Base-by-base conservation (phyloP, 1,140 invertebrate genomes). In the Eulimnadia texana region DNA sequence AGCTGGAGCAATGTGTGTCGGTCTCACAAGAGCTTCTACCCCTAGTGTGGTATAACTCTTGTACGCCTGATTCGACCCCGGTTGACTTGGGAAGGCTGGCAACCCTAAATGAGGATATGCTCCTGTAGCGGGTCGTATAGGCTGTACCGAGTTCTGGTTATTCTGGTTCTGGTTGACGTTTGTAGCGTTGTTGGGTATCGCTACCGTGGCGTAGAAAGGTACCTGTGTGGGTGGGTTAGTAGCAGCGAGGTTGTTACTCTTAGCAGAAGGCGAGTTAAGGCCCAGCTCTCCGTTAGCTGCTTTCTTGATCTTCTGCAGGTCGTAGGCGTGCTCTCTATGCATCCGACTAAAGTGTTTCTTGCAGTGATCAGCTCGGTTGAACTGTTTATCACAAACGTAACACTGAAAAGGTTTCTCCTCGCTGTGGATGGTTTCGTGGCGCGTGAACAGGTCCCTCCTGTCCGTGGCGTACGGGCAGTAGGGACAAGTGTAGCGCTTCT, bases 391-490 rank as follows among this genome's bases (percentile, higher is more conserved):
- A 71, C 90, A 94, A 11, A 90, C 82, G 70, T 92, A 93, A 71
- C 90, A 94, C 67, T 91, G 86, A 68, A 93, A 94, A 0, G 90
- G 90, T 69, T 94, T 94, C 67, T 93, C 89, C 69, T 91, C 87
- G 62, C 87, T 81, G 68, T 98, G 93, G 62, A 97, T 96, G 69
- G 95, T 93, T 76, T 97, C 90, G 74, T 98, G 93, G 3, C 93
- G 81, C 1, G 91, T 95, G 71, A 90, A 96, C 53, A 98, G 80
- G 74, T 97, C 93, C 59, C 92, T 78, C 3, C 93, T 79, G 70
- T 96, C 90, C 0, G 90, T 93, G 0, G 88, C 86, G 71, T 93
- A 93, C 1, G 88, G 86, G 71, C 90, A 93, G 68, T 84, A 84
- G 3, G 78, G 81, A 73, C 90, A 93, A 24, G 80, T 84, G 72